Percentiles rank a stretch among this genome's conserved stretches.
Conservation (phyloP, 2,888 invertebrate species). For the Bruchidius siliquastri region DNA sequence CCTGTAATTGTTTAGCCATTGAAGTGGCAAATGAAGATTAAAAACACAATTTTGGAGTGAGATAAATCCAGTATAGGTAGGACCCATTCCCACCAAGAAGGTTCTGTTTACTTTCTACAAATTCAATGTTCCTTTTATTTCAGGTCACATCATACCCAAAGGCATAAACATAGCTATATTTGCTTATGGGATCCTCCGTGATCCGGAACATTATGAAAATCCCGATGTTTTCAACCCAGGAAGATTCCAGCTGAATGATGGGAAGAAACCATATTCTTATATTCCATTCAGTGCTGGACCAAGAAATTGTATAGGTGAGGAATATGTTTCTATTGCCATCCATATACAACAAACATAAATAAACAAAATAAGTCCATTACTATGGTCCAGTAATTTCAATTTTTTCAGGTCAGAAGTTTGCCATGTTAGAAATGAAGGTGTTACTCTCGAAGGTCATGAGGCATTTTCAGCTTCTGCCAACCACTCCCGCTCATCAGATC, state of each 20-base stretch:
- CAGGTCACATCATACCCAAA: conserved; percentile 32
- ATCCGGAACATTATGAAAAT: conserved; percentile 19
- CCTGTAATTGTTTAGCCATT: too few species aligned
- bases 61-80: too few species aligned
- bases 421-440: conserved; percentile 38
- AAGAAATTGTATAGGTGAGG: conserved; percentile 25
- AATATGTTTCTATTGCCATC: not conserved
- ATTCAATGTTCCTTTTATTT: not conserved
- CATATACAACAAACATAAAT: too few species aligned
- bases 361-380: too few species aligned
- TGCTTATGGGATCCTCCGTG: conserved; percentile 14
- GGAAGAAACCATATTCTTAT: conserved; percentile 17
- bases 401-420: conserved; percentile 7
- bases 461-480: conserved; percentile 38
- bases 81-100: too few species aligned
- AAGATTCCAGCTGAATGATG: conserved; percentile 18
- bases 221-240: conserved; percentile 22
- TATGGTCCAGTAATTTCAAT: too few species aligned
- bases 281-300: conserved; percentile 27
- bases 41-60: too few species aligned
- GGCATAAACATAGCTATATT: conserved; percentile 43
- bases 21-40: too few species aligned
- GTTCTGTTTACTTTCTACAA: too few species aligned
- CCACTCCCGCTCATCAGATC: conserved; percentile 11
- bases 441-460: conserved; percentile 50